Conservation (phyloP, 2,797 vertebrate genomes). For the Phaenicophaeus curvirostris region DNA sequence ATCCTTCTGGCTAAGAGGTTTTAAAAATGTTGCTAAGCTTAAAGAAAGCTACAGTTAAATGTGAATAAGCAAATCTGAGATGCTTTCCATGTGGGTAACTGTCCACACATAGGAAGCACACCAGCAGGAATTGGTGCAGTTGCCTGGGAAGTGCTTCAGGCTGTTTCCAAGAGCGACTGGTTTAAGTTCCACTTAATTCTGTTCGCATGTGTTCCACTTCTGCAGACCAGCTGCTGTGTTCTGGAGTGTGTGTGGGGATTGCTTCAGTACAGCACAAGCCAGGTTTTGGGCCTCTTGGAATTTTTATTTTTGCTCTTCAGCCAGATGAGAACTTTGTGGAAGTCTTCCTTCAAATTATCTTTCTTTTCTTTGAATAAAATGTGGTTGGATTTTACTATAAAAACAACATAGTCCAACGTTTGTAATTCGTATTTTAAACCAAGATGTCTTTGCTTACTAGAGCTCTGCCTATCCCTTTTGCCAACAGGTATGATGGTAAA, state of each 20-base stretch:
- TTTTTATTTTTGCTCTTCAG: background rate
- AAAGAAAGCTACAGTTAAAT: background rate
- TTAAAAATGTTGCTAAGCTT: background rate
- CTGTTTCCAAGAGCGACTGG: background rate
- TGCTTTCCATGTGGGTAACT: background rate
- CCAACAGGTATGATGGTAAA: background rate
- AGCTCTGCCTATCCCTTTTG: background rate
- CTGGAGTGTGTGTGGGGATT: background rate
- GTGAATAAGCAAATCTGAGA: background rate
- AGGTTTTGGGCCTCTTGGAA: background rate
- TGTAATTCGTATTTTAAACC: background rate
- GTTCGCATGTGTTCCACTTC: background rate
- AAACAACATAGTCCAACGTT: background rate
- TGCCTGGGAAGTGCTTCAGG: background rate
- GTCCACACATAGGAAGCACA: background rate
- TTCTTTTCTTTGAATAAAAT: background rate
- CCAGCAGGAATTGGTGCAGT: background rate
- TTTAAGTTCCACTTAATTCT: background rate
- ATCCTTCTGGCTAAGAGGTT: background rate
- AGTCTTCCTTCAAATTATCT: background rate
- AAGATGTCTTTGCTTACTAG: background rate
- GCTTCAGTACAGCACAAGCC: background rate
- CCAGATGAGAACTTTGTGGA: background rate
- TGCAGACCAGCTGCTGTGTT: background rate
- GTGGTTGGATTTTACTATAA: background rate